These are phyloP conservation scores for Heliconius melpomene DNA, from an alignment of 1,140 invertebrate species.

Conservation along the genomic window DNA sequence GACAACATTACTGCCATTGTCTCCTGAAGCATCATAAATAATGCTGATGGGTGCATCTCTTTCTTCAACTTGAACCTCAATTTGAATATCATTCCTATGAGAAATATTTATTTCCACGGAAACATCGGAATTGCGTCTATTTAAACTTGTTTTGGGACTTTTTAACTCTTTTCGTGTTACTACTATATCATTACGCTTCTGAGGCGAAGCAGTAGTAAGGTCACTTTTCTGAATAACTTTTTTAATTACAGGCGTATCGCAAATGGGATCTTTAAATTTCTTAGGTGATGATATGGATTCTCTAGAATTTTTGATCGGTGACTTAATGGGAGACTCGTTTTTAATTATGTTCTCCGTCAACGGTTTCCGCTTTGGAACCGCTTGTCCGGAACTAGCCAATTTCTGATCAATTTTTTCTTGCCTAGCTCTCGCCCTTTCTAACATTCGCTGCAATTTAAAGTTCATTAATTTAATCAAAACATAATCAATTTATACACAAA, in stretches of 20 bases:
- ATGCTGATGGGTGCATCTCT: slow-evolving; percentile 70
- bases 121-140: slow-evolving; percentile 67
- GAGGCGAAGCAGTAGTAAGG: slow-evolving; percentile 40
- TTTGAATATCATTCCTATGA: slow-evolving; percentile 77
- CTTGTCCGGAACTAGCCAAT: slow-evolving; percentile 71
- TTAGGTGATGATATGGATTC: slow-evolving; percentile 58
- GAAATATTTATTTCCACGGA: slow-evolving; percentile 79
- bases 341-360: slow-evolving; percentile 67
- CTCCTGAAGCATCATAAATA: slow-evolving; percentile 52
- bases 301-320: slow-evolving; percentile 53
- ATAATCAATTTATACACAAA: slow-evolving; percentile 26
- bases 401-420: slow-evolving; percentile 80
- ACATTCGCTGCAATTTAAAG: slow-evolving; percentile 71
- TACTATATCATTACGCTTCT: slow-evolving; percentile 60
- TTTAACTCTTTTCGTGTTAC: slow-evolving; percentile 71
- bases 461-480: neutral
- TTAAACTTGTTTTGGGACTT: slow-evolving; percentile 59
- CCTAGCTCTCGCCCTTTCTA: slow-evolving; percentile 75
- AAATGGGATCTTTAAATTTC: slow-evolving; percentile 50
- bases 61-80: slow-evolving; percentile 78
- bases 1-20: slow-evolving; percentile 56
- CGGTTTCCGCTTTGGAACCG: slow-evolving; percentile 68
- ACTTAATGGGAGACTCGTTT: slow-evolving; percentile 59
- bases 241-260: slow-evolving; percentile 46
- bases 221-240: slow-evolving; percentile 52